Base-by-base conservation (phyloP, 2,888 invertebrate genomes). In the Scaeva pyrastri region DNA sequence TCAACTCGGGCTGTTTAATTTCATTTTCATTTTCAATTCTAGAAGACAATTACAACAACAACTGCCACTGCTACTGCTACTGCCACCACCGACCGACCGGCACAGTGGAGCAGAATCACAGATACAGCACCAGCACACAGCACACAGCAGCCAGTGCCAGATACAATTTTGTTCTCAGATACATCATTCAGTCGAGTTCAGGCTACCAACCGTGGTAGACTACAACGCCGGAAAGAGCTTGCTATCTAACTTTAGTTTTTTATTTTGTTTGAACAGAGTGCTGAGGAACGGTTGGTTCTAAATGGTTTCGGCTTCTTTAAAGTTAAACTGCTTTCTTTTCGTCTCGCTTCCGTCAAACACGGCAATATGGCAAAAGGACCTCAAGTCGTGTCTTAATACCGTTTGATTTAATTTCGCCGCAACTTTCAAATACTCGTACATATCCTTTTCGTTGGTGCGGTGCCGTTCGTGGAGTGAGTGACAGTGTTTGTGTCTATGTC, bases 121-220 rank as follows among this genome's bases (percentile, higher is more conserved):
- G 62, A 48, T 58, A 60, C 60, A 79, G 48, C 62, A 74, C 23
- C 39, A n/a, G n/a, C n/a, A n/a, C n/a, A n/a, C n/a, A n/a, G n/a
- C n/a, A n/a, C n/a, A 43, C 72, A 68, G 75, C 79, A 75, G 70
- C 74, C 72, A 68, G 76, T 71, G 74, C 74, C 73, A 68, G 76
- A 86, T 86, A 82, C 82, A 77, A 74, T 64, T 86, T 78, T 66
- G 56, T 82, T 86, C 86, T 86, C 86, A 82, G 82, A 73, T 58
- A 78, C 71, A 86, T 74, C 75, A 88, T 88, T 89, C 89, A 90
- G 89, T 90, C 89, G 90, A 90, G 89, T 89, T 88, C 87, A 89
- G 89, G 88, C 89, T 88, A 88, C 88, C 89, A 89, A 87, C 88
- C 89, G 88, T 87, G 88, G 84, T 89, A 89, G 90, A 88, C 88